Base-by-base conservation (phyloP, 2,888 invertebrate genomes). In the Synergus laeviventris region DNA sequence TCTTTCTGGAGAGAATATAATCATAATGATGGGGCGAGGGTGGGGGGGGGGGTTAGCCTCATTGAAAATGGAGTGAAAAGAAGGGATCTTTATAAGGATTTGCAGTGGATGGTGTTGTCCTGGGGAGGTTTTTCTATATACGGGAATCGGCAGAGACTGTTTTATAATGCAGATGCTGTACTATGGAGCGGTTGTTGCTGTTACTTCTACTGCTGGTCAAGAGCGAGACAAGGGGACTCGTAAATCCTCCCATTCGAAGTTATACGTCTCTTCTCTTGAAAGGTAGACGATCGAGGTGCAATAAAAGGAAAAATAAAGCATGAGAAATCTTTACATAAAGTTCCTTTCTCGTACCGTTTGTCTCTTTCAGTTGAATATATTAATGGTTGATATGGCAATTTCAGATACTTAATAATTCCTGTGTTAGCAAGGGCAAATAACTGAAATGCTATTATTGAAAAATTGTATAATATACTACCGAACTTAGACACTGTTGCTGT, bases 111-210 rank as follows among this genome's bases (percentile, higher is more conserved):
- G 74, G 73, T 45, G 59, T 73, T 61, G 59, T 73, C 54, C 74
- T 75, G 79, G 75, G 81, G 79, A 80, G 80, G 79, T 83, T 81
- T 80, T 75, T 79, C 84, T 84, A 83, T 83, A 85, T 85, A 85
- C 82, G 85, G 84, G 81, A 83, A 83, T 82, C 82, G 84, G 85
- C 86, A 86, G 86, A 86, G 84, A 85, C 87, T 88, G 88, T 87
- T 89, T 90, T 89, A 88, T 89, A 89, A 89, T 89, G 88, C 88
- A 87, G 88, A 87, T 87, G 85, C 85, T 78, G 81, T 78, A 78
- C 62, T 36, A 70, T 73, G 75, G 76, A 78, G 82, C 78, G 59
- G 76, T 76, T 60, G 80, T 75, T 76, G 79, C 76, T 73, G 70
- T 76, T 77, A 79, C 78, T 80, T 74, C 78, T 49, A 75, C 73